Evolutionary conservation across 2,113 vertebrate species (phyloP), one percentile per base, ranked within the genome.

Genomic region (Pelmatolapia mariae): DNA sequence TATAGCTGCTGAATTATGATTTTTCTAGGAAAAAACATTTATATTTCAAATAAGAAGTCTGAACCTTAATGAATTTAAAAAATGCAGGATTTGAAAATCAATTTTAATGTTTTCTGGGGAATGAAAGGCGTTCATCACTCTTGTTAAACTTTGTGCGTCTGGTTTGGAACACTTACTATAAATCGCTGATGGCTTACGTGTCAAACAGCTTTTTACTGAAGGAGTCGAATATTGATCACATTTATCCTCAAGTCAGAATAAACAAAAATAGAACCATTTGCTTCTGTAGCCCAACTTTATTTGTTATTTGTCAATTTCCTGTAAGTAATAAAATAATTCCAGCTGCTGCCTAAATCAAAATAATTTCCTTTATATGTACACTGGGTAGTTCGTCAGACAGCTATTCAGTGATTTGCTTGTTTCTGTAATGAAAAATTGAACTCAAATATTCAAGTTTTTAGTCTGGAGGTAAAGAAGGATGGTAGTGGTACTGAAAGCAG

Each of bases 51-150:
- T 16, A 18, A 73, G 22, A 24, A 63, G 2, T 36, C 59, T 19
- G 59, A 24, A 26, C 68, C 15, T 45, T 73, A 73, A 45, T 29
- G 24, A 26, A 3, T 24, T 45, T 26, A 5, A 45, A 45, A 73
- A 68, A 40, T 0, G 33, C 19, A 68, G 11, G 1, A 36, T 18
- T 63, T 71, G n/a, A n/a, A 71, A 73, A 45, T 26, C 13, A 0
- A 26, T 45, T 73, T 45, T 15, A 73, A 26, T 26, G 68, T 45
- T 45, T 47, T 73, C 40, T 73, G 40, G 40, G 68, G 22, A 2
- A 73, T 29, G 13, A 29, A 11, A 47, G 9, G 9, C 13, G 0
- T 73, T 73, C 22, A 0, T 45, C 22, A 18, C 40, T 45, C 40
- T 47, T 47, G 24, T 29, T 76, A 29, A 76, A 47, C 40, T 76